These are phyloP conservation scores for Dromiciops gliroides DNA, from an alignment of 2,113 vertebrate species.

Conservation along the genomic window DNA sequence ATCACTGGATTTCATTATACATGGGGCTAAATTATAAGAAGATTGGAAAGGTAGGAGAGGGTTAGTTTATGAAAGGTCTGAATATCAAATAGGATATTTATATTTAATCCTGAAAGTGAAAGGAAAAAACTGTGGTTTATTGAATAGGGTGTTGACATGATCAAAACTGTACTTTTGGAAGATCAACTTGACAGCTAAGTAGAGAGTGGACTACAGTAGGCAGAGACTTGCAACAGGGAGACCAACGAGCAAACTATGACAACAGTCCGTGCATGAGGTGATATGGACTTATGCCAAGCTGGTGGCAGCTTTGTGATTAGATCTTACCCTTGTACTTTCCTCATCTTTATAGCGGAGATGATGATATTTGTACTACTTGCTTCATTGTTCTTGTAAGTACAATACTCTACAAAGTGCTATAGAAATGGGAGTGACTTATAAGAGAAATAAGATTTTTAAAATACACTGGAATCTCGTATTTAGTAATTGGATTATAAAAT, in stretches of 20 bases:
- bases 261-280: not conserved
- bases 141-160: not conserved
- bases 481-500: not conserved
- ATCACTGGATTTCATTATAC: not conserved
- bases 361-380: not conserved
- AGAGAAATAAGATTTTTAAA: not conserved
- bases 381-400: not conserved
- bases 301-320: not conserved
- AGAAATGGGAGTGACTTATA: not conserved
- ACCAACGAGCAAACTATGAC: not conserved
- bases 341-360: not conserved
- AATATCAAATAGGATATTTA: not conserved
- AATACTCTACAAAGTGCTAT: not conserved
- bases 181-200: not conserved
- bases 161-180: not conserved
- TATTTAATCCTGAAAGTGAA: not conserved
- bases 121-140: not conserved
- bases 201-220: not conserved
- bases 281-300: not conserved
- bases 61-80: not conserved
- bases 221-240: not conserved
- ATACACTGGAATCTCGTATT: not conserved
- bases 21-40: not conserved
- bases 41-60: not conserved
- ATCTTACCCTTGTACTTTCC: not conserved